A percentile compares a stretch with the other conserved stretches of the same genome.
These are phyloP conservation scores for Lemur catta DNA, from an alignment of 2,797 vertebrate species.

Conservation along the genomic window DNA sequence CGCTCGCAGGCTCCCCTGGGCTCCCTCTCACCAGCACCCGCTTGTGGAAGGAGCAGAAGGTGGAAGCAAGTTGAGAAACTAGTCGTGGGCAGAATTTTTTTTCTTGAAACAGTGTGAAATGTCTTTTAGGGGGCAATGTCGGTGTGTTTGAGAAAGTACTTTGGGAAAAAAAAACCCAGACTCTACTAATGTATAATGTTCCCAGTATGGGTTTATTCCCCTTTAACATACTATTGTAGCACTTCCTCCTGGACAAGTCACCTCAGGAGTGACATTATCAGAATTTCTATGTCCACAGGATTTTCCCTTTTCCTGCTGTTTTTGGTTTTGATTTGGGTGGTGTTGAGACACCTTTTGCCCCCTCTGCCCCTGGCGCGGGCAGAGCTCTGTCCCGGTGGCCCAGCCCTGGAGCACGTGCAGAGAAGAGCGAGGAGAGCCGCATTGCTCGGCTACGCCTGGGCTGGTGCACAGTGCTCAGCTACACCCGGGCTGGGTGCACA, in stretches of 20 bases:
- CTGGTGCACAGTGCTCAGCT: too few relatives aligned
- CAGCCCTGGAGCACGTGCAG: fast-evolving
- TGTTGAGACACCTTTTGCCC: not conserved
- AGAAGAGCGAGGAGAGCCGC: fast-evolving
- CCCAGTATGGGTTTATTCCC: not conserved
- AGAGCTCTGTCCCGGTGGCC: fast-evolving
- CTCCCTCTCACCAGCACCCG: not conserved
- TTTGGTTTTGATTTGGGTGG: not conserved
- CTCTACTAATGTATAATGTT: not conserved
- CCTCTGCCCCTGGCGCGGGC: not conserved
- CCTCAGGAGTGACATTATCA: too few relatives aligned
- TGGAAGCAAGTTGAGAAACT: not conserved
- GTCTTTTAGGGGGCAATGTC: not conserved
- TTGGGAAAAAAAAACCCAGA: not conserved
- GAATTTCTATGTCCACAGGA: not conserved
- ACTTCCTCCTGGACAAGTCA: not conserved
- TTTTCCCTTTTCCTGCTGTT: not conserved
- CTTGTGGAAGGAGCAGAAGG: fast-evolving
- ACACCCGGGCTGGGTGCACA: fast-evolving
- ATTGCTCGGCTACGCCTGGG: fast-evolving
- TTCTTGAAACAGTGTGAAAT: not conserved
- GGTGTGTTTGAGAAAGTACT: not conserved
- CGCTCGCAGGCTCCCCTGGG: fast-evolving
- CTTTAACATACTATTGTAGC: not conserved
- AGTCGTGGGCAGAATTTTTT: not conserved